Percentiles rank a stretch among this genome's conserved stretches.
These are phyloP conservation scores for Zaprionus kolodkinae DNA, from an alignment of 1,140 invertebrate genomes.

Conservation along the genomic window DNA sequence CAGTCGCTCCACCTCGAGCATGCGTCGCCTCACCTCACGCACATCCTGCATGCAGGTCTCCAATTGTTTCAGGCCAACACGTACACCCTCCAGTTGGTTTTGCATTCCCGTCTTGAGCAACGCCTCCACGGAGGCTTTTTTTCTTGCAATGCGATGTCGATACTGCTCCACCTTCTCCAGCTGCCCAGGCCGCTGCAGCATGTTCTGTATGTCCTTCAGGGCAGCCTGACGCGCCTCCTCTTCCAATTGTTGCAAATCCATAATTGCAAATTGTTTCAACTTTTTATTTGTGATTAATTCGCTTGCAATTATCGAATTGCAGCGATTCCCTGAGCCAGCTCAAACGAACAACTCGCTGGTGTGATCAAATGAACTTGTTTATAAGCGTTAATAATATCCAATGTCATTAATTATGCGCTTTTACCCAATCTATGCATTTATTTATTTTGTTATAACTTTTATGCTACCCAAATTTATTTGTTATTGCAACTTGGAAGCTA, in stretches of 20 bases:
- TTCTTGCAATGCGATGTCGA: conserved; percentile 88
- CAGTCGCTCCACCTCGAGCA: conserved; percentile 89
- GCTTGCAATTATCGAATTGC: not conserved
- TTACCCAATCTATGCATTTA: not conserved
- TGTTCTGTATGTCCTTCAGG: conserved; percentile 95
- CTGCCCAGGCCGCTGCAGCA: conserved; percentile 97
- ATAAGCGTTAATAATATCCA: too few species aligned
- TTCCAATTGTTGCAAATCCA: conserved; percentile 93
- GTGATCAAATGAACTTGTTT: not conserved
- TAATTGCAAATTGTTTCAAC: conserved; percentile 60
- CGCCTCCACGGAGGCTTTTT: conserved; percentile 97
- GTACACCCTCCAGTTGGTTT: conserved; percentile 98
- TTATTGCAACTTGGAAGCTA: not conserved
- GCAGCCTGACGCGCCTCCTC: conserved; percentile 93
- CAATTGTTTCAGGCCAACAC: conserved; percentile 96
- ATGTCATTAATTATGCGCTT: too few species aligned
- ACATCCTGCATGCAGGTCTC: conserved; percentile 93
- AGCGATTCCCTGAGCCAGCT: not conserved
- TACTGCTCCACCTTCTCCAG: conserved; percentile 92
- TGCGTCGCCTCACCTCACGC: conserved; percentile 88
- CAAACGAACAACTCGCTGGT: not conserved
- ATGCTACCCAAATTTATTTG: not conserved
- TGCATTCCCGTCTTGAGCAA: conserved; percentile 99
- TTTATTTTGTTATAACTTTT: not conserved
- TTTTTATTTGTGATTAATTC: conserved; percentile 29